Percentiles rank a stretch among this genome's conserved stretches.
Evolutionary conservation across 2,113 vertebrate species (phyloP).

Genomic region (Pseudorasbora parva): DNA sequence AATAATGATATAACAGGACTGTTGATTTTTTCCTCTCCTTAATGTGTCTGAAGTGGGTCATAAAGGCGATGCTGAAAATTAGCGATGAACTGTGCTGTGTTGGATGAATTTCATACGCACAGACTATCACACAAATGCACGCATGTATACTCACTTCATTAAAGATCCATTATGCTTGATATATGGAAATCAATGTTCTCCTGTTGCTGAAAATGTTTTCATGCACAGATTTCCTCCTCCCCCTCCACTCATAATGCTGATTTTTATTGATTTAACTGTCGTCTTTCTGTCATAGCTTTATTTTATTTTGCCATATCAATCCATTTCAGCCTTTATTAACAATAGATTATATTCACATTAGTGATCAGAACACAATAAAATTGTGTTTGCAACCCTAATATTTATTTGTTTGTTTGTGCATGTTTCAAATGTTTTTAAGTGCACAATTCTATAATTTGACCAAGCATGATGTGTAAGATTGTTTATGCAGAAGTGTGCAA

Average conservation of each 20-base stretch:
- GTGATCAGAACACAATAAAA: not conserved
- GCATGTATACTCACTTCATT: not conserved
- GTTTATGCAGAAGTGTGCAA: no score
- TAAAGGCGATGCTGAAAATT: not conserved
- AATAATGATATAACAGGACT: slow-evolving; percentile 65
- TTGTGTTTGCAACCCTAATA: no score
- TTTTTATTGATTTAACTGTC: slow-evolving; percentile 56
- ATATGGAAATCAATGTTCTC: slow-evolving; percentile 57
- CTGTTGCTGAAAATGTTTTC: slow-evolving; percentile 55
- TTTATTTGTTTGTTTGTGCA: no score
- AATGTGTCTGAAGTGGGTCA: slow-evolving; percentile 16
- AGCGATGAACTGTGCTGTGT: not conserved
- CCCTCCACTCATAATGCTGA: not conserved
- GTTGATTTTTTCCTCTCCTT: slow-evolving; percentile 57
- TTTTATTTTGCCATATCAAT: slow-evolving; percentile 37
- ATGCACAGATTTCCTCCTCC: slow-evolving; percentile 34
- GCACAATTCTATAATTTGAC: no score
- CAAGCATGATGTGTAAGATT: no score
- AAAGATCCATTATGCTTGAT: slow-evolving; percentile 1
- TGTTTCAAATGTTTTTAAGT: not conserved
- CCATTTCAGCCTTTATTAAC: slow-evolving; percentile 40
- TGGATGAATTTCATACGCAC: not conserved
- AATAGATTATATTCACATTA: slow-evolving; percentile 38
- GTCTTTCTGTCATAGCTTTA: slow-evolving; percentile 12
- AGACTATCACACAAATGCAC: not conserved